Conservation (phyloP, 1,140 invertebrate species). For the Drosophila tristis region DNA sequence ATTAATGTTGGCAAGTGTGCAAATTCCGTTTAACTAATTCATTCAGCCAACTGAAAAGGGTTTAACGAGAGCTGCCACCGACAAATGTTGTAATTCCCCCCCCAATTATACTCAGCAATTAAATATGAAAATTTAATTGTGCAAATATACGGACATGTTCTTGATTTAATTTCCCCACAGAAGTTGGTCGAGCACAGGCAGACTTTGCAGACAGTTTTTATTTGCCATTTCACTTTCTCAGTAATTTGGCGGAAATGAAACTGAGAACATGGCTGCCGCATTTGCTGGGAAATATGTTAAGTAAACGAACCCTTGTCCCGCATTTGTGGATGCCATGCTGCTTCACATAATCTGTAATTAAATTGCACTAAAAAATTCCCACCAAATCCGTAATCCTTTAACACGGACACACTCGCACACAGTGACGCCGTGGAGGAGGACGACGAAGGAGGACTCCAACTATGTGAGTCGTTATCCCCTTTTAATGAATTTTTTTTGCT, state of each 20-base stretch:
- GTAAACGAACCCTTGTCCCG: slow-evolving; percentile 8
- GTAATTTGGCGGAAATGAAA: slow-evolving; percentile 4
- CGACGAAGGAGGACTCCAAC: slow-evolving; percentile 41
- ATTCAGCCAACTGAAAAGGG: slow-evolving; percentile 42
- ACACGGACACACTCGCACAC: slow-evolving; percentile 17
- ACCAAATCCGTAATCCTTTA: slow-evolving; percentile 67
- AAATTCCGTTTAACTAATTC: slow-evolving; percentile 39
- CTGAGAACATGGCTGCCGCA: neutral
- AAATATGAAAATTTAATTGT: slow-evolving; percentile 65
- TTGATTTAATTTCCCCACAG: too few species aligned
- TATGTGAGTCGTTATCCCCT: slow-evolving; percentile 78
- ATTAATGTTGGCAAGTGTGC: slow-evolving; percentile 33
- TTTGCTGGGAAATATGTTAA: neutral
- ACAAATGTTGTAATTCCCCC: slow-evolving; percentile 26
- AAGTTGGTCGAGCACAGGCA: too few species aligned
- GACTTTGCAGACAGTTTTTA: too few species aligned
- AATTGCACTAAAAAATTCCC: slow-evolving; percentile 71
- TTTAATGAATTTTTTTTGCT: slow-evolving; percentile 79
- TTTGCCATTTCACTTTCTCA: too few species aligned
- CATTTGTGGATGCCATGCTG: slow-evolving; percentile 36
- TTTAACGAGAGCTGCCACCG: slow-evolving; percentile 24
- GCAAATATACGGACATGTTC: slow-evolving; percentile 5
- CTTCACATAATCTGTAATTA: slow-evolving; percentile 75
- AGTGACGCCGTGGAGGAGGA: slow-evolving; percentile 9
- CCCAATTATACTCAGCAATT: slow-evolving; percentile 48